Evolutionary conservation across 2,797 vertebrate species (phyloP).

Genomic region (Morelia viridis): DNA sequence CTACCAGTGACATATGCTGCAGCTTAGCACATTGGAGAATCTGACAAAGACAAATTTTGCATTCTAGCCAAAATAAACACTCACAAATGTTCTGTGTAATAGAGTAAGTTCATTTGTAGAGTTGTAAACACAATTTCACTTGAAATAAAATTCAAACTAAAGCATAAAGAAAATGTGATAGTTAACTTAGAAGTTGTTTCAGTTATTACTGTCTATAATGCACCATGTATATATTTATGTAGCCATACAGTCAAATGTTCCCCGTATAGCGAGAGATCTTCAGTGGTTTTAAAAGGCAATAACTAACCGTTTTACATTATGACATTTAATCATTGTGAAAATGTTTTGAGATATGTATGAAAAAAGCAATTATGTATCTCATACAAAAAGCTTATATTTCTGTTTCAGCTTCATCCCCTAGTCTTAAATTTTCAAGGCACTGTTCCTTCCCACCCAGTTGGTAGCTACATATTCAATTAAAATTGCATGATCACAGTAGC

Average conservation of each 20-base stretch:
- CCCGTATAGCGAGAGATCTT: neutral
- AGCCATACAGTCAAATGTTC: neutral
- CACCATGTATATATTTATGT: neutral
- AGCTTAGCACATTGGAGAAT: neutral
- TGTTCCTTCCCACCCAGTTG: neutral
- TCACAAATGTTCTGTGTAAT: neutral
- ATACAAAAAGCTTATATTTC: neutral
- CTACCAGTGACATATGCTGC: neutral
- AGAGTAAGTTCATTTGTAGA: neutral
- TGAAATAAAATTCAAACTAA: neutral
- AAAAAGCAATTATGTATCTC: neutral
- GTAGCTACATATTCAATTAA: neutral
- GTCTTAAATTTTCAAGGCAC: neutral
- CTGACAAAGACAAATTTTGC: neutral
- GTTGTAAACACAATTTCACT: neutral
- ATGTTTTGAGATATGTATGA: neutral
- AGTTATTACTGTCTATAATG: neutral
- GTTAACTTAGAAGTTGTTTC: neutral
- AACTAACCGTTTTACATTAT: neutral
- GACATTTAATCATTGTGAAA: neutral
- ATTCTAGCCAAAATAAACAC: constrained; percentile 3
- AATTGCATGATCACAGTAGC: neutral
- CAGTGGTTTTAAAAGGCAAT: neutral
- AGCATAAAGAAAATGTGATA: neutral
- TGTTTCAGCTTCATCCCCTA: neutral